Percentiles rank a stretch among this genome's conserved stretches.
Conservation (phyloP, 2,113 vertebrate species). For the Nothoprocta perdicaria region DNA sequence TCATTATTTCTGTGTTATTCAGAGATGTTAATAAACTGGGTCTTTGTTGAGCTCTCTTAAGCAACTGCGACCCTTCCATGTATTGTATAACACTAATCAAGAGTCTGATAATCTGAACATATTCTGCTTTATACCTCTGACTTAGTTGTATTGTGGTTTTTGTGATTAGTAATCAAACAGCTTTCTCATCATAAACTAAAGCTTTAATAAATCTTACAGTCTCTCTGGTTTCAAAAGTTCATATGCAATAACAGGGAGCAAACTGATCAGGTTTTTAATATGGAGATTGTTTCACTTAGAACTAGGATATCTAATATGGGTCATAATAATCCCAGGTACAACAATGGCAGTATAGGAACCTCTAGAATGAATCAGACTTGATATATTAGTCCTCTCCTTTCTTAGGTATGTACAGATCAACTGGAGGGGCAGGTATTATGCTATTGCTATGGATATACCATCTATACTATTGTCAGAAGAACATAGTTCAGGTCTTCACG, state of each 20-base stretch:
- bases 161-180: neutral
- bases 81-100: neutral
- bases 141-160: neutral
- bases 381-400: neutral
- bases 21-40: neutral
- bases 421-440: neutral
- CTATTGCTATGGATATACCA: too few species aligned
- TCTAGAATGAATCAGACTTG: neutral
- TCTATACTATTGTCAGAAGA: neutral
- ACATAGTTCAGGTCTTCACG: neutral
- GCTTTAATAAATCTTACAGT: neutral
- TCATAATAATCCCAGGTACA: neutral
- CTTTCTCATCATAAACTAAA: neutral
- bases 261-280: neutral
- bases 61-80: neutral
- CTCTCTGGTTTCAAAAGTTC: neutral
- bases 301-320: neutral
- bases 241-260: neutral
- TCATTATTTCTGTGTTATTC: rapidly evolving
- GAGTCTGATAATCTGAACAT: neutral
- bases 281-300: neutral
- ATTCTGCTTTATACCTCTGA: neutral
- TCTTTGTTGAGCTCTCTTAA: neutral
- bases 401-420: neutral
- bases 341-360: neutral